Evolutionary conservation across 2,888 invertebrate genomes (phyloP).

Genomic region (Cylindroiulus punctatus): DNA sequence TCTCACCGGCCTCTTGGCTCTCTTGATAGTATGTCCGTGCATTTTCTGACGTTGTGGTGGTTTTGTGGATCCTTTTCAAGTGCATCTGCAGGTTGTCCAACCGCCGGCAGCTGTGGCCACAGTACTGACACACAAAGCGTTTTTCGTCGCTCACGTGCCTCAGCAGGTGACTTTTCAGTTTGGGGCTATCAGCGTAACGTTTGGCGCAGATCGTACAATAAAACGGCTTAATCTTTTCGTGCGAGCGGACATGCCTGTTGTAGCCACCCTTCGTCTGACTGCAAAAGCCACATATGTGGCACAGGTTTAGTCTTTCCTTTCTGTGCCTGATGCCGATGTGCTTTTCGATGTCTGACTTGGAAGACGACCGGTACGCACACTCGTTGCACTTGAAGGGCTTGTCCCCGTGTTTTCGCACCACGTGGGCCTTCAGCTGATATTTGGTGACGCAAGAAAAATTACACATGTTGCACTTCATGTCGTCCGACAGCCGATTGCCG

Average conservation of each 20-base stretch:
- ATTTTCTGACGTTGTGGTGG: neutral
- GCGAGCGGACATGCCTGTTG: conserved; percentile 61
- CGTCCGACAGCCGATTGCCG: conserved; percentile 30
- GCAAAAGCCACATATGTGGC: conserved; percentile 50
- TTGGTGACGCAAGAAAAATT: conserved; percentile 60
- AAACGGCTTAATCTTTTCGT: conserved; percentile 61
- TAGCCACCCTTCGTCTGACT: conserved; percentile 58
- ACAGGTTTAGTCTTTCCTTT: conserved; percentile 57
- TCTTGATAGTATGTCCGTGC: neutral
- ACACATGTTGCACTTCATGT: conserved; percentile 51
- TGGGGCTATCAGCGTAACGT: conserved; percentile 62
- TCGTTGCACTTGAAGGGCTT: conserved; percentile 60
- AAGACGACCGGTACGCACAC: conserved; percentile 60
- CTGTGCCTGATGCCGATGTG: conserved; percentile 62
- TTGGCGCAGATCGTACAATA: conserved; percentile 61
- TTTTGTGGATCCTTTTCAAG: conserved; percentile 22
- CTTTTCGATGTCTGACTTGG: conserved; percentile 62
- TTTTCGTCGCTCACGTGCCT: conserved; percentile 59
- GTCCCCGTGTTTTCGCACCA: conserved; percentile 59
- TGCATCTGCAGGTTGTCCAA: conserved; percentile 33
- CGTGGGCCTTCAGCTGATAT: conserved; percentile 61
- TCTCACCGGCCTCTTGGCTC: neutral
- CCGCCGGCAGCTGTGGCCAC: neutral
- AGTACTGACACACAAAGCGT: neutral
- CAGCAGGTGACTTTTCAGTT: conserved; percentile 62